phyloP scores from a whole-genome alignment of 2,113 vertebrate genomes.

The Oncorhynchus kisutch region DNA sequence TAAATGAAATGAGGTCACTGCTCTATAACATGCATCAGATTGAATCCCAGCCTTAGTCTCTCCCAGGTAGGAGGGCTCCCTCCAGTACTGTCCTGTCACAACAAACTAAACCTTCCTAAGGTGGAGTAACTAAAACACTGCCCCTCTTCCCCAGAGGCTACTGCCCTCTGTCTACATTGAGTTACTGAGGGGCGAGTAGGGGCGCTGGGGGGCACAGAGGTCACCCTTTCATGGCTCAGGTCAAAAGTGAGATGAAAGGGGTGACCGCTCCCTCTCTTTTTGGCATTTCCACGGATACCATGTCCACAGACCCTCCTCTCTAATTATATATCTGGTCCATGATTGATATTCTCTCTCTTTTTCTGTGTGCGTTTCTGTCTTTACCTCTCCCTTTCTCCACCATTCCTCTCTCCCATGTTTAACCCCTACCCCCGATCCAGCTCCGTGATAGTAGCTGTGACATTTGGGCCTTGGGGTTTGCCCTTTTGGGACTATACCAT shows the following conservation, averaged over 20 bases:
- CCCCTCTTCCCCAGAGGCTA: background rate
- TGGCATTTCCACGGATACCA: conserved; percentile 57
- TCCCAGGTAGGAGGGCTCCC: too few species aligned
- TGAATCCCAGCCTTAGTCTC: too few species aligned
- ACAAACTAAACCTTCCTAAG: background rate
- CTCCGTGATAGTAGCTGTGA: too few species aligned
- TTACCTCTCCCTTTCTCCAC: background rate
- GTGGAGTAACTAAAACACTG: background rate
- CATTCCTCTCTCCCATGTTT: background rate
- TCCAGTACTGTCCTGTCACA: background rate
- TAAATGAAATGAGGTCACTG: too few species aligned
- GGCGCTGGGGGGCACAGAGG: background rate
- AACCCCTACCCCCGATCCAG: background rate
- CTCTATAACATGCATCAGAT: too few species aligned
- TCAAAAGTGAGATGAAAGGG: conserved; percentile 50
- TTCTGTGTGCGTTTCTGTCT: background rate
- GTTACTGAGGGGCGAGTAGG: background rate
- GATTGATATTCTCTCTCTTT: conserved; percentile 9
- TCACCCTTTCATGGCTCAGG: conserved; percentile 52
- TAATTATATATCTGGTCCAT: conserved; percentile 27
- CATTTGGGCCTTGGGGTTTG: too few species aligned
- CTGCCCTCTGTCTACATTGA: background rate
- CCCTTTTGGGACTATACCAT: too few species aligned
- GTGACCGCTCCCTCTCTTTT: conserved; percentile 34
- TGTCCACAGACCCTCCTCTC: conserved; percentile 34